Percentiles rank a stretch among this genome's conserved stretches.
Evolutionary conservation across 2,113 vertebrate species (phyloP).

Genomic region (Myxocyprinus asiaticus): DNA sequence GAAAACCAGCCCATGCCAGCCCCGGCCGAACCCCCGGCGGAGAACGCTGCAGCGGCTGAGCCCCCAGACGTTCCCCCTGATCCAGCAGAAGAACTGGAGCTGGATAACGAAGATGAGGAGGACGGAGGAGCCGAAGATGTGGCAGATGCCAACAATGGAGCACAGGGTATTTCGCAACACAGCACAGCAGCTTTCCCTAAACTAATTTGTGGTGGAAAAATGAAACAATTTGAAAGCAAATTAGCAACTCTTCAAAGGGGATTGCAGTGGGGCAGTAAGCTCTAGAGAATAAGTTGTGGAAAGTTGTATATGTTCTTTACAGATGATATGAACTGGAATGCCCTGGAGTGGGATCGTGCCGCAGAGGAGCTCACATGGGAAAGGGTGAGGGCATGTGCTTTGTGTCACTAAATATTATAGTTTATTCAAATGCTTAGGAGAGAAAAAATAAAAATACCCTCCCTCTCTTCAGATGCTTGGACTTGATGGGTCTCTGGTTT

Average conservation of each 20-base stretch:
- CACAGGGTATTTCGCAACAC: slow-evolving; percentile 76
- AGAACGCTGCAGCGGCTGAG: slow-evolving; percentile 80
- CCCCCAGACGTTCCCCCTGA: slow-evolving; percentile 82
- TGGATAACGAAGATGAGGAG: slow-evolving; percentile 90
- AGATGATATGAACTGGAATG: slow-evolving; percentile 99
- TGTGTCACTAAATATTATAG: neutral
- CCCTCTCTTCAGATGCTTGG: slow-evolving; percentile 87
- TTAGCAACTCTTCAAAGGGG: too few relatives aligned
- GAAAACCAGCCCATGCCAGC: slow-evolving; percentile 79
- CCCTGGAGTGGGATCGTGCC: slow-evolving; percentile 94
- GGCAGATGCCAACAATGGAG: slow-evolving; percentile 88
- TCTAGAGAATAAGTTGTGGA: too few relatives aligned
- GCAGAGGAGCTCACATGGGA: slow-evolving; percentile 98
- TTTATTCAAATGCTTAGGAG: neutral
- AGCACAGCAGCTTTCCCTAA: too few relatives aligned
- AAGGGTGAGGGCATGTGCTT: slow-evolving; percentile 75
- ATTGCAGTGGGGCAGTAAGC: neutral
- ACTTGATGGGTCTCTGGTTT: slow-evolving; percentile 93
- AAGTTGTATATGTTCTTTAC: slow-evolving; percentile 49
- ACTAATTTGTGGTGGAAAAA: too few relatives aligned
- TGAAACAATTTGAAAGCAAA: neutral
- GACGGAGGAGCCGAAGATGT: slow-evolving; percentile 88
- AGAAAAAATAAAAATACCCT: neutral
- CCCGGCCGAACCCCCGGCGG: slow-evolving; percentile 75
- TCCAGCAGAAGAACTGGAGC: slow-evolving; percentile 86